A percentile compares a stretch with the other conserved stretches of the same genome.
These are phyloP conservation scores for Pseudomugil tenellus DNA, from an alignment of 2,797 vertebrate genomes.

Conservation along the genomic window DNA sequence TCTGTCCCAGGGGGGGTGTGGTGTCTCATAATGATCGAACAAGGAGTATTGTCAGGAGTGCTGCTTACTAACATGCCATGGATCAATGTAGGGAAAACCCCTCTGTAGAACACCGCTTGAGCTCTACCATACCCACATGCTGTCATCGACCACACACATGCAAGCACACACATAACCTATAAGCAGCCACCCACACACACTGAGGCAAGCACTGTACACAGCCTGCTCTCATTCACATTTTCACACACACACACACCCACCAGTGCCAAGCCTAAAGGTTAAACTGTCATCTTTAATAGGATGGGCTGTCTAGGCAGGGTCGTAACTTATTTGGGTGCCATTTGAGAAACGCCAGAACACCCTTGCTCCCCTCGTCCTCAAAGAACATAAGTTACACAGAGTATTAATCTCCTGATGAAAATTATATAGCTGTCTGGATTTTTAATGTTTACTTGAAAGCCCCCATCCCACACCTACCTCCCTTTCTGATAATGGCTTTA, in stretches of 20 bases:
- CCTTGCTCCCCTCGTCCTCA: slow-evolving; percentile 66
- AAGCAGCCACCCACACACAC: slow-evolving; percentile 31
- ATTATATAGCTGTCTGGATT: slow-evolving; percentile 72
- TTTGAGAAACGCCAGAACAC: slow-evolving; percentile 71
- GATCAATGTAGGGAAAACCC: slow-evolving; percentile 78
- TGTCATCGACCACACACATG: slow-evolving; percentile 48
- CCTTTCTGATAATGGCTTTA: slow-evolving; percentile 68
- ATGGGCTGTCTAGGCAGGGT: slow-evolving; percentile 73
- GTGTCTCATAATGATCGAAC: slow-evolving; percentile 79
- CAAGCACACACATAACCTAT: slow-evolving; percentile 31
- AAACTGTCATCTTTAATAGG: slow-evolving; percentile 80
- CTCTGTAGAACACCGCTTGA: slow-evolving; percentile 71
- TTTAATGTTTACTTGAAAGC: slow-evolving; percentile 77
- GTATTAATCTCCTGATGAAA: slow-evolving; percentile 80
- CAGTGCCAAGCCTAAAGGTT: slow-evolving; percentile 75
- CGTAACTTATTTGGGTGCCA: slow-evolving; percentile 77
- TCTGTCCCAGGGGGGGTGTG: slow-evolving; percentile 61
- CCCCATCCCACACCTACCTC: slow-evolving; percentile 18
- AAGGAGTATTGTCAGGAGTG: slow-evolving; percentile 77
- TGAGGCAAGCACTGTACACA: slow-evolving; percentile 9
- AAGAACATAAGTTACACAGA: slow-evolving; percentile 74
- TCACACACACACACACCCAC: slow-evolving; percentile 39
- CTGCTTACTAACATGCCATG: slow-evolving; percentile 77
- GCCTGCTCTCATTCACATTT: slow-evolving; percentile 25
- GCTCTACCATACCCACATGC: slow-evolving; percentile 53